phyloP scores from a whole-genome alignment of 2,888 invertebrate species.

The Tricholauxania praeusta region DNA sequence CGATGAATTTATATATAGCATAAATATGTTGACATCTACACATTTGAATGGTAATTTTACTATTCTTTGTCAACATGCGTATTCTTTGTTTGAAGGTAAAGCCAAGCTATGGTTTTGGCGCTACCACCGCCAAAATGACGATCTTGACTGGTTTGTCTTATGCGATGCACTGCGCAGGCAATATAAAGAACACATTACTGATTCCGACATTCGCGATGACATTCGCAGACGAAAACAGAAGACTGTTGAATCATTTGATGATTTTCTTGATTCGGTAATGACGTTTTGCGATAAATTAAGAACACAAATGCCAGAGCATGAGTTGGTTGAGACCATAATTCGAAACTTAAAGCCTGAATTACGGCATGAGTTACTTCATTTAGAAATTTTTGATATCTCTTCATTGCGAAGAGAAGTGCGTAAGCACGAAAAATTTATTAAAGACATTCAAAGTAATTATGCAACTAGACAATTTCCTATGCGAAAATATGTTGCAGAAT shows the following conservation, averaged over 20 bases:
- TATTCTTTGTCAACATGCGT: conserved; percentile 14
- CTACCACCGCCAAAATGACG: too few relatives aligned
- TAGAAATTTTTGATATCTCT: too few relatives aligned
- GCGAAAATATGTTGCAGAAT: neutral
- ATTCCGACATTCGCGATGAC: conserved; percentile 26
- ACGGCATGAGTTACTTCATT: too few relatives aligned
- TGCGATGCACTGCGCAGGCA: too few relatives aligned
- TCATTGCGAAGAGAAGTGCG: neutral
- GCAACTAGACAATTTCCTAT: neutral
- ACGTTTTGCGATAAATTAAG: too few relatives aligned
- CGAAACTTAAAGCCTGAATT: conserved; percentile 28
- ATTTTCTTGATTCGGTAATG: too few relatives aligned
- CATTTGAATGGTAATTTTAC: conserved; percentile 33
- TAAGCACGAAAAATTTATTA: neutral
- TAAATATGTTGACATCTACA: conserved; percentile 25
- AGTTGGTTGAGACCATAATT: conserved; percentile 25
- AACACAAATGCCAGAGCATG: neutral
- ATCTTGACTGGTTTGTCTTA: too few relatives aligned
- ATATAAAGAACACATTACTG: conserved; percentile 12
- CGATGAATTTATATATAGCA: conserved; percentile 33
- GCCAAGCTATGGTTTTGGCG: conserved; percentile 28
- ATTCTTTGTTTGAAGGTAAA: conserved; percentile 29
- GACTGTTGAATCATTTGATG: conserved; percentile 7
- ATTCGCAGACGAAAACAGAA: conserved; percentile 24
- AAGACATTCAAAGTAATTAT: neutral